These are phyloP conservation scores for Acanthopleura granulata DNA, from an alignment of 2,888 invertebrate genomes.

Conservation along the genomic window DNA sequence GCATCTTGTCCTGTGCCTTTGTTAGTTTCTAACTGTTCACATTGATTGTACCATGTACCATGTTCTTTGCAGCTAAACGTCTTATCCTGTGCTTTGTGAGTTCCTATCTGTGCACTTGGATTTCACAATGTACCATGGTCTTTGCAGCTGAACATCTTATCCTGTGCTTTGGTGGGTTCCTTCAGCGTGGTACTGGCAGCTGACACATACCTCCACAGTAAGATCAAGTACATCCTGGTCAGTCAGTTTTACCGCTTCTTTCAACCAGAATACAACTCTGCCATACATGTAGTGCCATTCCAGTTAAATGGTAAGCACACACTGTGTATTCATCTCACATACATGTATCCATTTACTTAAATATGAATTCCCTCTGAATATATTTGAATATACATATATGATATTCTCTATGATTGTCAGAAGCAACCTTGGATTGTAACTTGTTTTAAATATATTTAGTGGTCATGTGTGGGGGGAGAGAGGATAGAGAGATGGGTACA, in stretches of 20 bases:
- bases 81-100: slow-evolving; percentile 79
- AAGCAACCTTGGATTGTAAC: too few relatives aligned
- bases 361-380: too few relatives aligned
- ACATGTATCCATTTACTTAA: too few relatives aligned
- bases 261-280: slow-evolving; percentile 66
- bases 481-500: too few relatives aligned
- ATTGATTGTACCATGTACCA: neutral
- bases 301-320: slow-evolving; percentile 39
- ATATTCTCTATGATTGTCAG: too few relatives aligned
- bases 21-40: neutral
- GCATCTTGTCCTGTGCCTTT: neutral
- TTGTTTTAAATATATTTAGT: too few relatives aligned
- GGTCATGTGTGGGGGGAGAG: too few relatives aligned
- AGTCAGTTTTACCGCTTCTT: slow-evolving; percentile 78
- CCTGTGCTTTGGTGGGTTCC: slow-evolving; percentile 77
- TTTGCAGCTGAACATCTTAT: slow-evolving; percentile 76
- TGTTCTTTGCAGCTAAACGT: slow-evolving; percentile 72
- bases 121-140: slow-evolving; percentile 62
- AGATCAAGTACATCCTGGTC: slow-evolving; percentile 79
- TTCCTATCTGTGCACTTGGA: slow-evolving; percentile 71
- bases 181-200: slow-evolving; percentile 76
- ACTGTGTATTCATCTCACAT: too few relatives aligned
- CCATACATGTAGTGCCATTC: slow-evolving; percentile 41
- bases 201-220: slow-evolving; percentile 78
- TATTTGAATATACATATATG: too few relatives aligned